A percentile compares a stretch with the other conserved stretches of the same genome.
These are phyloP conservation scores for Poeciliopsis prolifica DNA, from an alignment of 2,113 vertebrate genomes.

Conservation along the genomic window DNA sequence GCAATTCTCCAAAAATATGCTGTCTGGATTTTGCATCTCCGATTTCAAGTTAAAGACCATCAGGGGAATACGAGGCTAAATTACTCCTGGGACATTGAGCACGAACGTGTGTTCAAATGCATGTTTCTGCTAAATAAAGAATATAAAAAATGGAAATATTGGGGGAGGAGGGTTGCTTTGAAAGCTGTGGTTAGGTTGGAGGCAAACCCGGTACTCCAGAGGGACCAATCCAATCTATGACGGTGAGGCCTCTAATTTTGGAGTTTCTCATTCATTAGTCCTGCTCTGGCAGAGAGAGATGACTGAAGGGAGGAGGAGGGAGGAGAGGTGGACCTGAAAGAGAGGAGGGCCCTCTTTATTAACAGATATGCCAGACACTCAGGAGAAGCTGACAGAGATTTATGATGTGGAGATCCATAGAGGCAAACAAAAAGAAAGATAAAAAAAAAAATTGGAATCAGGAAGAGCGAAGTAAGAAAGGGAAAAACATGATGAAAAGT, in stretches of 20 bases:
- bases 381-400: slow-evolving; percentile 76
- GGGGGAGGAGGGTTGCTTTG: slow-evolving; percentile 20
- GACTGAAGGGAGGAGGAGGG: slow-evolving; percentile 26
- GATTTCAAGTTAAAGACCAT: slow-evolving; percentile 74
- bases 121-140: slow-evolving; percentile 56
- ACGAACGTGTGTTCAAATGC: slow-evolving; percentile 20
- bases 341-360: slow-evolving; percentile 67
- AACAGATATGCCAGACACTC: slow-evolving; percentile 65
- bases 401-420: slow-evolving; percentile 69
- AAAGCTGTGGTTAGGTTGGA: slow-evolving; percentile 61
- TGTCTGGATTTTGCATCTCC: slow-evolving; percentile 54
- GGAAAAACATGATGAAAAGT: slow-evolving; percentile 35
- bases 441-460: slow-evolving; percentile 48
- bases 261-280: slow-evolving; percentile 76
- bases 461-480: slow-evolving; percentile 37
- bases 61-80: slow-evolving; percentile 66
- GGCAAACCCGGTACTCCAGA: slow-evolving; percentile 57
- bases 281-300: slow-evolving; percentile 54
- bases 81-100: slow-evolving; percentile 52
- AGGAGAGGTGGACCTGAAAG: slow-evolving; percentile 37
- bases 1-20: slow-evolving; percentile 65
- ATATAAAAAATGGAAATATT: slow-evolving; percentile 62
- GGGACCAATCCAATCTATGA: slow-evolving; percentile 72
- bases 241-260: slow-evolving; percentile 73
- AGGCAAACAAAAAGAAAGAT: slow-evolving; percentile 69